Evolutionary conservation across 2,888 invertebrate genomes (phyloP).

Genomic region (Leuctra nigra): DNA sequence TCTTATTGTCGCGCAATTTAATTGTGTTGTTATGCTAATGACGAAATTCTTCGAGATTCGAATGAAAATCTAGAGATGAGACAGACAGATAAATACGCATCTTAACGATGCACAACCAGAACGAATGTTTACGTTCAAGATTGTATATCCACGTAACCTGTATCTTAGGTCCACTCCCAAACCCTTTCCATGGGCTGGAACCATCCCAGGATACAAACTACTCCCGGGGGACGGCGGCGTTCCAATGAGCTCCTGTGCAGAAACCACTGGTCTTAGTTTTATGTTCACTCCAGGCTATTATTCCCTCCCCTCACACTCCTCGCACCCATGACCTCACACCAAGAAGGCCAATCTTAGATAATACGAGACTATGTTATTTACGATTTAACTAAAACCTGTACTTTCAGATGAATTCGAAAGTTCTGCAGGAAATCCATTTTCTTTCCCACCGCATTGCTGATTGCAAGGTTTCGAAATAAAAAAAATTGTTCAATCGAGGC

Average conservation of each 20-base stretch:
- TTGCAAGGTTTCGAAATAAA: background rate
- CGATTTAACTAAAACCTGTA: conserved; percentile 8
- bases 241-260: conserved; percentile 12
- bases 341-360: conserved; percentile 13
- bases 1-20: no score
- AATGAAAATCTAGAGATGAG: no score
- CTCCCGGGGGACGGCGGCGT: conserved; percentile 11
- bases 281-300: conserved; percentile 13
- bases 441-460: background rate
- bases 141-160: background rate
- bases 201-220: conserved; percentile 17
- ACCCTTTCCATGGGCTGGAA: background rate
- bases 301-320: background rate
- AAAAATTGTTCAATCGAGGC: no score
- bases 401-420: conserved; percentile 14
- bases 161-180: conserved; percentile 3
- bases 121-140: no score
- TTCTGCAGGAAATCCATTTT: conserved; percentile 1
- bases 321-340: background rate
- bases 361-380: conserved; percentile 14
- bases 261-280: conserved; percentile 16
- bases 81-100: no score
- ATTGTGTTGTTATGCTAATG: no score
- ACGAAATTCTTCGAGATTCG: no score
- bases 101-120: no score